Percentiles rank a stretch among this genome's conserved stretches.
These are phyloP conservation scores for Myocastor coypus DNA, from an alignment of 2,113 vertebrate species.

Conservation along the genomic window DNA sequence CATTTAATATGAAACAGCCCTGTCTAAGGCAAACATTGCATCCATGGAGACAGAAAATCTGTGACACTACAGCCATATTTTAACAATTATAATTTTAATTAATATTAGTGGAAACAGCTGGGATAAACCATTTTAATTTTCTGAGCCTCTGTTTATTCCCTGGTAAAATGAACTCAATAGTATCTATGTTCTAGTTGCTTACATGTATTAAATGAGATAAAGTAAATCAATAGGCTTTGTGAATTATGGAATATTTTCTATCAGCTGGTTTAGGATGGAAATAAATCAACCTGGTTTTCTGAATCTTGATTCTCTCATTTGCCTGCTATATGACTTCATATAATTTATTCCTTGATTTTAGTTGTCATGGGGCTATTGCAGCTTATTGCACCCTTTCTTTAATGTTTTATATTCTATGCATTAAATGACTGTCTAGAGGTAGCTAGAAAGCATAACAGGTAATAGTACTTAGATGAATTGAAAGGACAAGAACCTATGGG, in stretches of 20 bases:
- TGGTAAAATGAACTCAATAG: conserved; percentile 10
- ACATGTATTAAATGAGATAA: neutral
- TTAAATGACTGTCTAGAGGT: neutral
- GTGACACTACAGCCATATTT: neutral
- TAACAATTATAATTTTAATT: conserved; percentile 32
- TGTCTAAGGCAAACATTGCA: neutral
- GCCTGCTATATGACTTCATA: neutral
- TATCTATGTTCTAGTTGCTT: neutral
- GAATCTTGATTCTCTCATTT: neutral
- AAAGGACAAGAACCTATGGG: neutral
- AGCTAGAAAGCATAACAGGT: neutral
- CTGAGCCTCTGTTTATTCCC: conserved; percentile 11
- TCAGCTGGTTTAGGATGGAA: neutral
- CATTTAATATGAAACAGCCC: conserved; percentile 12
- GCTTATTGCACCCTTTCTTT: neutral
- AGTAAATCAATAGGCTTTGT: neutral
- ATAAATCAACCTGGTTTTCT: neutral
- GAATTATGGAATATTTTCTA: neutral
- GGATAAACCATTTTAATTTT: neutral
- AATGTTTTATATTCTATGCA: neutral
- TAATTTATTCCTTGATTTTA: conserved; percentile 24
- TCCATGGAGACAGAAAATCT: neutral
- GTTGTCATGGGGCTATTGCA: neutral
- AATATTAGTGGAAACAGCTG: neutral
- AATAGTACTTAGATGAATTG: neutral